These are phyloP conservation scores for Helicoverpa armigera DNA, from an alignment of 1,140 invertebrate species.

Conservation along the genomic window DNA sequence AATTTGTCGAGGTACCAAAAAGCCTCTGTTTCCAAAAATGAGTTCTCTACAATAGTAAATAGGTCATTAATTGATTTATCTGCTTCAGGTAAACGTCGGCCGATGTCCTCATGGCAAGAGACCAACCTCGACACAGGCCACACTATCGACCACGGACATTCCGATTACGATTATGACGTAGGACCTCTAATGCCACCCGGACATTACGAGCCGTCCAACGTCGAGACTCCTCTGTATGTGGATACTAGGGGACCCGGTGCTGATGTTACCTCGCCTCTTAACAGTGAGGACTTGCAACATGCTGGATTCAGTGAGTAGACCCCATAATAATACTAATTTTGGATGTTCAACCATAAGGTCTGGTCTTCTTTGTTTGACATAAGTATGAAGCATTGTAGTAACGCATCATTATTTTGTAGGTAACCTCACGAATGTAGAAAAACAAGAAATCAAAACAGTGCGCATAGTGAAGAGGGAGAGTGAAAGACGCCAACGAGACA, in stretches of 20 bases:
- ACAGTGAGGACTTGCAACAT: constrained; percentile 85
- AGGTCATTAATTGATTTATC: constrained; percentile 1
- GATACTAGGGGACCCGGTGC: constrained; percentile 79
- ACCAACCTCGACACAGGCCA: constrained; percentile 95
- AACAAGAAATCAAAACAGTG: constrained; percentile 96
- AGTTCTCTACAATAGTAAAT: no score
- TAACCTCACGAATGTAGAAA: constrained; percentile 93
- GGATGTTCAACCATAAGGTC: not conserved
- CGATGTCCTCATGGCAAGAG: constrained; percentile 92
- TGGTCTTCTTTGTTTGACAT: not conserved
- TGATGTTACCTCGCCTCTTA: constrained; percentile 76
- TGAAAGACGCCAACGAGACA: constrained; percentile 93
- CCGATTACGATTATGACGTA: constrained; percentile 72
- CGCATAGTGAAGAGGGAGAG: constrained; percentile 97
- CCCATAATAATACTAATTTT: not conserved
- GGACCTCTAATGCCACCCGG: constrained; percentile 61
- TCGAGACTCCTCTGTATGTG: constrained; percentile 86
- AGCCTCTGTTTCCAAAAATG: not conserved
- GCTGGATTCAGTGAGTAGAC: constrained; percentile 81
- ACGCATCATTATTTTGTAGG: constrained; percentile 83
- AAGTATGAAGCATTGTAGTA: not conserved
- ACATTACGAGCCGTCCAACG: constrained; percentile 65
- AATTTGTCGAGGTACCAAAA: no score
- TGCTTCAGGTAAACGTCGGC: constrained; percentile 73
- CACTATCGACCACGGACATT: constrained; percentile 88